A percentile compares a stretch with the other conserved stretches of the same genome.
phyloP scores from a whole-genome alignment of 2,797 vertebrate genomes.

The Sebastolobus alascanus region DNA sequence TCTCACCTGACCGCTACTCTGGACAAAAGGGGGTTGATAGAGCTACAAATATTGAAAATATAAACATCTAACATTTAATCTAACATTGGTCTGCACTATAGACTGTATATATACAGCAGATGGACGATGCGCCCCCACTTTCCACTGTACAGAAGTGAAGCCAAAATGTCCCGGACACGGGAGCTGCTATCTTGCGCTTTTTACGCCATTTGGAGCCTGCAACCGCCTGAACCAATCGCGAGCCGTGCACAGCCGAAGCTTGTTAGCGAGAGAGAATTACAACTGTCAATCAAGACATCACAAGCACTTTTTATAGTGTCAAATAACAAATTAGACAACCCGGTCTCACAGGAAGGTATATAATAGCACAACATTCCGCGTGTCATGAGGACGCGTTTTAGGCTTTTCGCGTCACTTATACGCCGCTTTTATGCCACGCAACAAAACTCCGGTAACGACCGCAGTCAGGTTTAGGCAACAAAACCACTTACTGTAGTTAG shows the following conservation, averaged over 20 bases:
- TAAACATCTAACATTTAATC: background rate
- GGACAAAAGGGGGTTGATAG: background rate
- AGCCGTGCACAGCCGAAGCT: too few relatives aligned
- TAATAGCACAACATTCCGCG: too few relatives aligned
- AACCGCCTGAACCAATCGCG: too few relatives aligned
- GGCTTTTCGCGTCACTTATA: too few relatives aligned
- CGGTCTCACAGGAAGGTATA: too few relatives aligned
- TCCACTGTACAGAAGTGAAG: background rate
- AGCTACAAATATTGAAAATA: slow-evolving; percentile 30
- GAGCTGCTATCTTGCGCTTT: background rate
- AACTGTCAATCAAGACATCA: background rate
- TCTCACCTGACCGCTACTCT: background rate
- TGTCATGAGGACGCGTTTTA: too few relatives aligned
- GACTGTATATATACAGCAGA: background rate
- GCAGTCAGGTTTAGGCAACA: too few relatives aligned
- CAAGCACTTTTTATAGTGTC: background rate
- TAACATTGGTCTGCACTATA: background rate
- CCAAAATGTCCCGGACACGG: background rate
- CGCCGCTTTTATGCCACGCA: too few relatives aligned
- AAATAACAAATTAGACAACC: background rate
- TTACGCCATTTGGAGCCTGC: background rate
- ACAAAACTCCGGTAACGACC: too few relatives aligned
- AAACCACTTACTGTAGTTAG: too few relatives aligned
- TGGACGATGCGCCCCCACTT: fast-evolving
- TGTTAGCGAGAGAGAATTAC: too few relatives aligned